A percentile compares a stretch with the other conserved stretches of the same genome.
These are phyloP conservation scores for Phaedon cochleariae DNA, from an alignment of 2,888 invertebrate species.

Conservation along the genomic window DNA sequence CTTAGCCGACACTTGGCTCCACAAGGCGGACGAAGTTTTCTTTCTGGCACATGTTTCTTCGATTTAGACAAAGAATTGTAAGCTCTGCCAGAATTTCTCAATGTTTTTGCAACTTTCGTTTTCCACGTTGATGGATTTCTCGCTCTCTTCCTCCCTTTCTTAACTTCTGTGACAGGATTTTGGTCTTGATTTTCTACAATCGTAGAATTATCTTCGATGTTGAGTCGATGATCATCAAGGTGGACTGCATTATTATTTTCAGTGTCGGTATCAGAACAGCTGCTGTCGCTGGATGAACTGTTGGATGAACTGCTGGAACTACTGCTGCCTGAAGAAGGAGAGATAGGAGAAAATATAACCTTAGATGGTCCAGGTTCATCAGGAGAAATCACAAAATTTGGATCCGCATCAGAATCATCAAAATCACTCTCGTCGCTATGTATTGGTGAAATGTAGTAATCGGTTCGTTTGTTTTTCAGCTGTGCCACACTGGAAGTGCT, in stretches of 20 bases:
- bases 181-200: not conserved
- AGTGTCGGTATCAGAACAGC: not conserved
- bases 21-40: constrained; percentile 21
- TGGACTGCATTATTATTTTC: constrained; percentile 7
- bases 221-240: not conserved
- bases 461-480: too few relatives aligned
- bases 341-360: not conserved
- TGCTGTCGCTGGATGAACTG: not conserved
- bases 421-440: too few relatives aligned
- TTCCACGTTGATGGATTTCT: constrained; percentile 5
- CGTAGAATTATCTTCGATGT: not conserved
- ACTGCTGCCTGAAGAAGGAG: not conserved
- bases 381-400: too few relatives aligned
- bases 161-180: not conserved
- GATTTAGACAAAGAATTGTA: constrained; percentile 16
- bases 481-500: not conserved
- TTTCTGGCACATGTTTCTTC: constrained; percentile 16
- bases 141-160: not conserved
- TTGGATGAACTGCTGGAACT: not conserved
- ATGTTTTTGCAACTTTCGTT: too few relatives aligned
- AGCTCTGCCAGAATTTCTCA: too few relatives aligned
- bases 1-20: constrained; percentile 18
- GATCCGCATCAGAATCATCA: too few relatives aligned
- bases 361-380: too few relatives aligned
- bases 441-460: too few relatives aligned